These are phyloP conservation scores for Toxostoma redivivum DNA, from an alignment of 2,113 vertebrate species.

Conservation along the genomic window DNA sequence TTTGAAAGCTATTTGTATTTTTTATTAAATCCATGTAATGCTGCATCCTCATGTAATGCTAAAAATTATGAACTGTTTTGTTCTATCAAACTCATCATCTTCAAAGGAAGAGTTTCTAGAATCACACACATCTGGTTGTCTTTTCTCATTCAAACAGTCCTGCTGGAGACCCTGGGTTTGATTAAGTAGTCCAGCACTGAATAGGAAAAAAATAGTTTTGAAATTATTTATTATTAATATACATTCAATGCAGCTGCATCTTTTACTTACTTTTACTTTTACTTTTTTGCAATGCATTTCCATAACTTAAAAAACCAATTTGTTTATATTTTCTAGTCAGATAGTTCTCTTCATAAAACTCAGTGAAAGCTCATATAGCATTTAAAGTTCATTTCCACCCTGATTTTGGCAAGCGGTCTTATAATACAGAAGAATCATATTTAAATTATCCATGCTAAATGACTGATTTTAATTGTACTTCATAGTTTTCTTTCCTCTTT, in stretches of 20 bases:
- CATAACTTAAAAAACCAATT: background rate
- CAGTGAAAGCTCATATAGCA: background rate
- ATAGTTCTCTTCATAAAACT: background rate
- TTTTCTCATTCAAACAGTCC: background rate
- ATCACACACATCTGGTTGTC: background rate
- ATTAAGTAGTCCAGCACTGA: background rate
- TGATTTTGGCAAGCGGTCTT: background rate
- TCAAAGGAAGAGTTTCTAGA: background rate
- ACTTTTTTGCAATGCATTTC: background rate
- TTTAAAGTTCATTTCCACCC: background rate
- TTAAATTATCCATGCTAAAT: slow-evolving; percentile 11
- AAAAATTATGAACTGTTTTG: background rate
- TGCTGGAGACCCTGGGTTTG: background rate
- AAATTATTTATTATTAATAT: background rate
- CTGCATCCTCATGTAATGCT: background rate
- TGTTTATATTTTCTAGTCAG: slow-evolving; percentile 35
- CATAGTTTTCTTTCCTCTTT: background rate
- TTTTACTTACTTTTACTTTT: background rate
- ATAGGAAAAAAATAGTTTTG: background rate
- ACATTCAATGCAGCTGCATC: background rate
- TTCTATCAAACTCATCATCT: background rate
- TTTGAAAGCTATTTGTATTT: background rate
- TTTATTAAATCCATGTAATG: background rate
- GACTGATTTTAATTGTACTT: slow-evolving; percentile 3
- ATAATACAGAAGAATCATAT: background rate